Percentiles rank a stretch among this genome's conserved stretches.
These are phyloP conservation scores for Polyploca ridens DNA, from an alignment of 2,888 invertebrate genomes.

Conservation along the genomic window DNA sequence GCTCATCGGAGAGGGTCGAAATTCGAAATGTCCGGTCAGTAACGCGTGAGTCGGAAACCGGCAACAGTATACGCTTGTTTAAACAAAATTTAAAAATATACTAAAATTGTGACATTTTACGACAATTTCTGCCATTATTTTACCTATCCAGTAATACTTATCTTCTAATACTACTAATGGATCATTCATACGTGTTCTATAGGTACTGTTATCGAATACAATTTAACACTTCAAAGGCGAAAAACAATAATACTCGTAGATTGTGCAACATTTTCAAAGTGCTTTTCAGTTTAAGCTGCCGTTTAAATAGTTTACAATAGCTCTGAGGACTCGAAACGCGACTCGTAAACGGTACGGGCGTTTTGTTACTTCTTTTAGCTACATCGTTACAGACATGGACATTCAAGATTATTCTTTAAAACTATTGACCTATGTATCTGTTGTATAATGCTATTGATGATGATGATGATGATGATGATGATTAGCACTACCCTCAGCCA, in stretches of 20 bases:
- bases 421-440: background rate
- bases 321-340: slow-evolving; percentile 8
- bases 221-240: background rate
- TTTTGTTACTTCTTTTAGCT: slow-evolving; percentile 13
- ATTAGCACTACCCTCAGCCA: too few relatives aligned
- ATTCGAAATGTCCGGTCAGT: too few relatives aligned
- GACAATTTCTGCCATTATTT: too few relatives aligned
- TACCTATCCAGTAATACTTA: background rate
- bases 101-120: too few relatives aligned
- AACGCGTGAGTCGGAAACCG: too few relatives aligned
- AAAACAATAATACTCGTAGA: slow-evolving; percentile 12
- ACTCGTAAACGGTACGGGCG: slow-evolving; percentile 11
- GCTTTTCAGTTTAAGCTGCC: slow-evolving; percentile 19
- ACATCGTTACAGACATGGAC: background rate
- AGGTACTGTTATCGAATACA: slow-evolving; percentile 4
- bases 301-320: slow-evolving; percentile 12
- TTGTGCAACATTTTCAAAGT: slow-evolving; percentile 16
- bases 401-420: background rate
- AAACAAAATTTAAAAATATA: too few relatives aligned
- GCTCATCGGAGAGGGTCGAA: too few relatives aligned
- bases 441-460: too few relatives aligned
- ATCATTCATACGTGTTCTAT: background rate
- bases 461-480: too few relatives aligned
- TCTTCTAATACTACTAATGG: background rate
- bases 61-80: too few relatives aligned